Conservation (phyloP, 1,140 invertebrate genomes). For the Drosophila sulfurigaster region DNA sequence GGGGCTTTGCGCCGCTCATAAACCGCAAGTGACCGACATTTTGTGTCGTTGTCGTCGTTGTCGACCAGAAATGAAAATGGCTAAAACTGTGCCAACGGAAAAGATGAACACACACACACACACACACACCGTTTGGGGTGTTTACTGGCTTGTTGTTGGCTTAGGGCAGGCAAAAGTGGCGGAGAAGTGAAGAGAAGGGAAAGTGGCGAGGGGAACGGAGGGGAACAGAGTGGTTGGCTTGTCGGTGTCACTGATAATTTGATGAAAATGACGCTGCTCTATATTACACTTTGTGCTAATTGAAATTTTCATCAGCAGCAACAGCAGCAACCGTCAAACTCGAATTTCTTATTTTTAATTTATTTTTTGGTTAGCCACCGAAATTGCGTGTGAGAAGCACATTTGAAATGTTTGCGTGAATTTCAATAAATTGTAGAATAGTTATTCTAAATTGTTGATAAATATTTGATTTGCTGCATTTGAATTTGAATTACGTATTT, state of each 20-base stretch:
- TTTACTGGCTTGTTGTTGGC: not conserved
- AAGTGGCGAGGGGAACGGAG: not conserved
- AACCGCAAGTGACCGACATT: constrained; percentile 82
- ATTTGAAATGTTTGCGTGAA: too few species aligned
- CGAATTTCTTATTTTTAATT: not conserved
- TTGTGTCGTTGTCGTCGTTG: constrained; percentile 63
- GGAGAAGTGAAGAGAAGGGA: constrained; percentile 1
- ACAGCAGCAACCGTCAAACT: not conserved
- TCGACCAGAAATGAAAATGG: constrained; percentile 77
- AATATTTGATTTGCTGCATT: too few species aligned
- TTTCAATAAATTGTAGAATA: too few species aligned
- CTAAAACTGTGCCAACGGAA: constrained; percentile 74
- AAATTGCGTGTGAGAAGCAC: too few species aligned
- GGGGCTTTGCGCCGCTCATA: constrained; percentile 38
- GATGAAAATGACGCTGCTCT: constrained; percentile 79
- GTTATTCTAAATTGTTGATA: too few species aligned
- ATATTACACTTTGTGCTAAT: constrained; percentile 77
- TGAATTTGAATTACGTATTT: too few species aligned
- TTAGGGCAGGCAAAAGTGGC: not conserved
- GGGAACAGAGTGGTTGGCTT: constrained; percentile 23
- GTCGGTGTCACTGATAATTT: constrained; percentile 78
- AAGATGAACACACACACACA: constrained; percentile 63
- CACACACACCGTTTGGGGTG: not conserved
- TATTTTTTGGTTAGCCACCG: constrained; percentile 8
- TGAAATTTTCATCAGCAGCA: constrained; percentile 72